phyloP scores from a whole-genome alignment of 2,888 invertebrate genomes.

The Aethes cnicana region DNA sequence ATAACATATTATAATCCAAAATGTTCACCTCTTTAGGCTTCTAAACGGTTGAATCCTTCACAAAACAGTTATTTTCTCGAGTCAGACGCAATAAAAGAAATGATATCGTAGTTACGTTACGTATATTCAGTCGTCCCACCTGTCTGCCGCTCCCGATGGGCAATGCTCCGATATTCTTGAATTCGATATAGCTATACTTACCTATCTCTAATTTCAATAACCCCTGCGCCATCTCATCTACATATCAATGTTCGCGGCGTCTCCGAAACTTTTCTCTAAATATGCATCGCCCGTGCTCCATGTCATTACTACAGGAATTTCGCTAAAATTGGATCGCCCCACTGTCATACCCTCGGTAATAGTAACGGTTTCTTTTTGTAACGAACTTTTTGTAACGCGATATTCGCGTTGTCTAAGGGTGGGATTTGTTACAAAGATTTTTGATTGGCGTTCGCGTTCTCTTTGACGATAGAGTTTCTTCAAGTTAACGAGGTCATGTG shows the following conservation, averaged over 20 bases:
- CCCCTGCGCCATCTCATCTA: conserved; percentile 77
- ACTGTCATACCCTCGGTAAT: conserved; percentile 77
- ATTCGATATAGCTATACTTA: conserved; percentile 74
- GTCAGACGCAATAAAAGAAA: conserved; percentile 29
- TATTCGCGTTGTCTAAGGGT: conserved; percentile 78
- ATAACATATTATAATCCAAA: conserved; percentile 1
- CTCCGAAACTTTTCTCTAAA: conserved; percentile 77
- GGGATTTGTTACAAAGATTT: conserved; percentile 60
- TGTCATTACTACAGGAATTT: conserved; percentile 75
- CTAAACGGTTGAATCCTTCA: conserved; percentile 16
- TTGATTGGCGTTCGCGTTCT: conserved; percentile 56
- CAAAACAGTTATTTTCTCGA: conserved; percentile 27
- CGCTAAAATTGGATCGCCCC: conserved; percentile 78
- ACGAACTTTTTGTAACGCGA: conserved; percentile 80
- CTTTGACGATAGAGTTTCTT: conserved; percentile 67
- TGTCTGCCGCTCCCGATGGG: conserved; percentile 53
- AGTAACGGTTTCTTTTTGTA: conserved; percentile 80
- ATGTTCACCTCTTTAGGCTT: conserved; percentile 1
- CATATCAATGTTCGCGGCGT: conserved; percentile 78
- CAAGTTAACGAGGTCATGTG: conserved; percentile 46
- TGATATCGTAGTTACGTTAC: conserved; percentile 27
- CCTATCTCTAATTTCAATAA: conserved; percentile 80
- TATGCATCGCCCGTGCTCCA: conserved; percentile 79
- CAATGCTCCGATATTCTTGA: conserved; percentile 62
- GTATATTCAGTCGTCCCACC: conserved; percentile 37